These are phyloP conservation scores for Eulemur albifrons DNA, from an alignment of 2,797 vertebrate genomes.

Conservation along the genomic window DNA sequence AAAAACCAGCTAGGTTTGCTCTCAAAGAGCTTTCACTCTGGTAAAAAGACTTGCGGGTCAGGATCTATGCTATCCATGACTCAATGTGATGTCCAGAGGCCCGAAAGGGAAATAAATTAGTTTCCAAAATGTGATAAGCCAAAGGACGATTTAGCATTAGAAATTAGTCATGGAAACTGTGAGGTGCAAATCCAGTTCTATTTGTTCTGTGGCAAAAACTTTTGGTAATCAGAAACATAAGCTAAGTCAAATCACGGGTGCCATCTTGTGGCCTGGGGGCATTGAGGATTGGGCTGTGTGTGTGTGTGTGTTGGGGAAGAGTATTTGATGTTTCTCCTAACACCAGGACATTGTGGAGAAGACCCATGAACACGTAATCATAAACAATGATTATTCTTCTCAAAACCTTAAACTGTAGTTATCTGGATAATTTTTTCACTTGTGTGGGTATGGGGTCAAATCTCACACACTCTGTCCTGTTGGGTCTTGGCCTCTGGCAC, in stretches of 20 bases:
- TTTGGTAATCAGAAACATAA: not conserved
- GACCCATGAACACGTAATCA: not conserved
- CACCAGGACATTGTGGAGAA: not conserved
- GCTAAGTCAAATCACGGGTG: not conserved
- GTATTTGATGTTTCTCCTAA: not conserved
- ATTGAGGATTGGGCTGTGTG: not conserved
- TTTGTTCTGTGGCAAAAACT: not conserved
- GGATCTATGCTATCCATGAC: not conserved
- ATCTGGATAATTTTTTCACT: not conserved
- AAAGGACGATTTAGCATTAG: not conserved
- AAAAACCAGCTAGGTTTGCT: not conserved
- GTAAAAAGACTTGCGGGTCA: not conserved
- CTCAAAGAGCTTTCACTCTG: not conserved
- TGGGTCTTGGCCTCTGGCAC: not conserved
- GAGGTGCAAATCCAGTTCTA: not conserved
- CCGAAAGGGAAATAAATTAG: not conserved
- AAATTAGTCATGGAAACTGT: not conserved
- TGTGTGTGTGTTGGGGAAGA: not conserved
- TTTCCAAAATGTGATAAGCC: not conserved
- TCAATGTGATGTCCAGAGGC: not conserved
- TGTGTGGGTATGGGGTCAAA: not conserved
- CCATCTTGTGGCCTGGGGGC: not conserved
- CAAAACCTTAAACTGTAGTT: not conserved
- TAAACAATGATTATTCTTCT: conserved; percentile 12
- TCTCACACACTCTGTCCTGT: not conserved